A percentile compares a stretch with the other conserved stretches of the same genome.
These are phyloP conservation scores for Anguilla rostrata DNA, from an alignment of 2,113 vertebrate species.

Conservation along the genomic window DNA sequence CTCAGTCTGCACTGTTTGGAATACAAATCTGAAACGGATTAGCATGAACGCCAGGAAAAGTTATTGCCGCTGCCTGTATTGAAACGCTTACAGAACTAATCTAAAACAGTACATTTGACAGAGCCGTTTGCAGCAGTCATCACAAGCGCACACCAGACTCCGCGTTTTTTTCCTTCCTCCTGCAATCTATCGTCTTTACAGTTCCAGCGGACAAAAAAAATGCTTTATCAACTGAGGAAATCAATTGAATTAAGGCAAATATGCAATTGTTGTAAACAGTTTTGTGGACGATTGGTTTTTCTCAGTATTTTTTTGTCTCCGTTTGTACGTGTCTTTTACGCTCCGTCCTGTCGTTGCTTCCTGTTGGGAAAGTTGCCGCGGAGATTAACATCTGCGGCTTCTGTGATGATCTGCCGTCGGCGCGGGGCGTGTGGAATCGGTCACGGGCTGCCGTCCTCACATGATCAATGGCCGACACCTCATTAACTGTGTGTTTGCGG, in stretches of 20 bases:
- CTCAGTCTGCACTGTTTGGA: not conserved
- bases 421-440: conserved; percentile 36
- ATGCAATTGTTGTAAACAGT: not conserved
- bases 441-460: conserved; percentile 38
- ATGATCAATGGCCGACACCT: conserved; percentile 48
- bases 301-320: not conserved
- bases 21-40: not conserved
- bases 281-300: not conserved
- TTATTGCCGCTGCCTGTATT: not conserved
- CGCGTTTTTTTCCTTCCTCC: no score
- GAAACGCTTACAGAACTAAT: not conserved
- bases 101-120: not conserved
- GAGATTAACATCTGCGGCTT: not conserved
- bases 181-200: no score
- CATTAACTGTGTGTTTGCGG: not conserved
- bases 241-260: no score
- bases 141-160: no score
- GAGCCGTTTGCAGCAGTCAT: not conserved
- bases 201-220: no score
- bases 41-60: not conserved
- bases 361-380: not conserved
- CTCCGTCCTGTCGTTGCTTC: not conserved
- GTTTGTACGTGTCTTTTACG: not conserved
- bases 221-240: no score
- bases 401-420: not conserved